phyloP scores from a whole-genome alignment of 2,113 vertebrate genomes.

The Brienomyrus brachyistius region DNA sequence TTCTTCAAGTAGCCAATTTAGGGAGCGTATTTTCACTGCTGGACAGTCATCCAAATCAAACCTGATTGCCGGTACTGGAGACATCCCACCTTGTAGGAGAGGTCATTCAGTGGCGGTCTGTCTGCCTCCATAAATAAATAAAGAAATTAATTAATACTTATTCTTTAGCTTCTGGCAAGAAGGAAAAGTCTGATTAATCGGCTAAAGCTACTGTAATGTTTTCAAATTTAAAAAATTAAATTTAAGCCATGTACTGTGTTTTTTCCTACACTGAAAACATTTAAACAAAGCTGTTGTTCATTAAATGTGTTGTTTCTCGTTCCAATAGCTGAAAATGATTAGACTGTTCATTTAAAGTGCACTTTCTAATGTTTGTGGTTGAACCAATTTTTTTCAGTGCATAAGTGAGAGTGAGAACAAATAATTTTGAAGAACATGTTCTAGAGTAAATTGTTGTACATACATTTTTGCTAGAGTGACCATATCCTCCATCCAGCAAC shows the following conservation, averaged over 20 bases:
- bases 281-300: neutral
- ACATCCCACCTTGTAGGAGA: neutral
- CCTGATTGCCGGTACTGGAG: neutral
- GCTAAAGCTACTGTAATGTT: neutral
- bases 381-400: neutral
- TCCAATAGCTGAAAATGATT: neutral
- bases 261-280: neutral
- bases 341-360: neutral
- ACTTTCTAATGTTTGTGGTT: neutral
- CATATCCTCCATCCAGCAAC: neutral
- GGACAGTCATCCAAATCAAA: neutral
- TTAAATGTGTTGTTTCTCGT: neutral
- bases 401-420: neutral
- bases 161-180: neutral
- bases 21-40: neutral
- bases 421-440: neutral
- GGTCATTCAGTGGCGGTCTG: neutral
- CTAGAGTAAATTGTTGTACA: neutral
- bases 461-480: neutral
- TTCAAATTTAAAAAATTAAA: neutral
- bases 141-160: neutral
- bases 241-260: neutral
- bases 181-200: neutral
- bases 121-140: neutral
- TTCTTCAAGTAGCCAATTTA: neutral